phyloP scores from a whole-genome alignment of 2,797 vertebrate genomes.

The Melanotaenia trifasciata region DNA sequence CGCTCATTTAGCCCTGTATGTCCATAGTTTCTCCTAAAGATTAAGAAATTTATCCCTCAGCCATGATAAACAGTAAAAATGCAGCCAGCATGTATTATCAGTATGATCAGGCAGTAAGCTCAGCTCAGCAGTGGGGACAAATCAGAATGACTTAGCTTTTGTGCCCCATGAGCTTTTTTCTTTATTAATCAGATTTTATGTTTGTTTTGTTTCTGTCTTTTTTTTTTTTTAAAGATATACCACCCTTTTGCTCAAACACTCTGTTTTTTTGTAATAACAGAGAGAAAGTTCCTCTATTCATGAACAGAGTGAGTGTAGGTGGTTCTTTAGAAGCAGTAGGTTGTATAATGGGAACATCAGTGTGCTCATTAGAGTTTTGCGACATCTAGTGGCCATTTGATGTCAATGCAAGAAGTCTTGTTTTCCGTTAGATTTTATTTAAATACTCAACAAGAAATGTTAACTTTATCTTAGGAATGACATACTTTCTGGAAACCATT shows the following conservation, averaged over 20 bases:
- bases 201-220: not conserved
- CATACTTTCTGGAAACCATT: not conserved
- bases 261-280: slow-evolving; percentile 12
- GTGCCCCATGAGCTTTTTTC: not conserved
- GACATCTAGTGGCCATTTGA: slow-evolving; percentile 65
- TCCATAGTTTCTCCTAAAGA: slow-evolving; percentile 29
- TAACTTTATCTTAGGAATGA: not conserved
- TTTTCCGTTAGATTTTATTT: not conserved
- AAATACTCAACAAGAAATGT: not conserved
- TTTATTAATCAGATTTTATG: slow-evolving; percentile 21
- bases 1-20: not conserved
- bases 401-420: slow-evolving; percentile 6
- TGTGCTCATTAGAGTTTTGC: slow-evolving; percentile 17
- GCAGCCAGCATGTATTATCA: slow-evolving; percentile 8
- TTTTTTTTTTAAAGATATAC: slow-evolving; percentile 16
- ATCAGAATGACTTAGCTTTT: slow-evolving; percentile 37
- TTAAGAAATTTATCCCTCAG: slow-evolving; percentile 35
- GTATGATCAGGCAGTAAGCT: slow-evolving; percentile 40
- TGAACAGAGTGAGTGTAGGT: slow-evolving; percentile 5
- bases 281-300: slow-evolving; percentile 48
- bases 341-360: slow-evolving; percentile 2
- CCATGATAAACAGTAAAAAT: slow-evolving; percentile 13
- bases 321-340: slow-evolving; percentile 49
- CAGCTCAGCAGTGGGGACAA: slow-evolving; percentile 35
- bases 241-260: not conserved